Conservation (phyloP, 2,797 vertebrate species). For the Aplochiton taeniatus region DNA sequence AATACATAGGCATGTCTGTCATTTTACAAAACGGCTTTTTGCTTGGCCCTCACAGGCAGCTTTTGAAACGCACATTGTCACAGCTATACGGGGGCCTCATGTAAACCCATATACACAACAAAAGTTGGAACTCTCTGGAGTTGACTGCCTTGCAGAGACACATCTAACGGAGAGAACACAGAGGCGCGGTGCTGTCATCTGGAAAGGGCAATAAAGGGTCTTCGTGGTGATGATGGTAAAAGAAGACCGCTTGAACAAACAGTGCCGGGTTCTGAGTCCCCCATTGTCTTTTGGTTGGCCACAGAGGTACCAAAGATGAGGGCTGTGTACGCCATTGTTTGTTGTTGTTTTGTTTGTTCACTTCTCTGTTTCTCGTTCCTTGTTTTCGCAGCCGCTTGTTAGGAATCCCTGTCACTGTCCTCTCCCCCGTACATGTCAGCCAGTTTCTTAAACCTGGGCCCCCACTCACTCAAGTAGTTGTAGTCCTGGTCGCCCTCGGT, state of each 20-base stretch:
- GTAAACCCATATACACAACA: slow-evolving; percentile 52
- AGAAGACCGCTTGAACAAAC: slow-evolving; percentile 48
- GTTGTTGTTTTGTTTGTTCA: not conserved
- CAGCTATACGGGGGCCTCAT: slow-evolving; percentile 59
- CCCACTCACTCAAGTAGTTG: slow-evolving; percentile 95
- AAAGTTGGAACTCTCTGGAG: slow-evolving; percentile 30
- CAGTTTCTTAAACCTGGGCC: slow-evolving; percentile 93
- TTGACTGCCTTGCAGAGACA: slow-evolving; percentile 44
- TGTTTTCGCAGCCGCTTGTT: slow-evolving; percentile 55
- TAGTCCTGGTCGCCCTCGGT: slow-evolving; percentile 93
- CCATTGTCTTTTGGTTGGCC: slow-evolving; percentile 15
- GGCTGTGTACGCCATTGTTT: slow-evolving; percentile 3
- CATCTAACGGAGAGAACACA: slow-evolving; percentile 72
- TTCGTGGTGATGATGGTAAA: slow-evolving; percentile 32
- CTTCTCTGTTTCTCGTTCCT: not conserved
- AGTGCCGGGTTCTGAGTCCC: slow-evolving; percentile 30
- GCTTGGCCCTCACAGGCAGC: slow-evolving; percentile 57
- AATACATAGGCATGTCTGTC: slow-evolving; percentile 61
- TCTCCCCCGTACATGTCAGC: slow-evolving; percentile 92
- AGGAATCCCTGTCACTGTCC: slow-evolving; percentile 91
- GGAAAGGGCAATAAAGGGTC: slow-evolving; percentile 41
- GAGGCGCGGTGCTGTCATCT: slow-evolving; percentile 58
- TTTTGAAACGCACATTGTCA: slow-evolving; percentile 43
- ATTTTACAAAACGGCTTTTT: slow-evolving; percentile 58
- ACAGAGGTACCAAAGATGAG: slow-evolving; percentile 21